Base-by-base conservation (phyloP, 2,888 invertebrate species). In the Ophion ellenae region DNA sequence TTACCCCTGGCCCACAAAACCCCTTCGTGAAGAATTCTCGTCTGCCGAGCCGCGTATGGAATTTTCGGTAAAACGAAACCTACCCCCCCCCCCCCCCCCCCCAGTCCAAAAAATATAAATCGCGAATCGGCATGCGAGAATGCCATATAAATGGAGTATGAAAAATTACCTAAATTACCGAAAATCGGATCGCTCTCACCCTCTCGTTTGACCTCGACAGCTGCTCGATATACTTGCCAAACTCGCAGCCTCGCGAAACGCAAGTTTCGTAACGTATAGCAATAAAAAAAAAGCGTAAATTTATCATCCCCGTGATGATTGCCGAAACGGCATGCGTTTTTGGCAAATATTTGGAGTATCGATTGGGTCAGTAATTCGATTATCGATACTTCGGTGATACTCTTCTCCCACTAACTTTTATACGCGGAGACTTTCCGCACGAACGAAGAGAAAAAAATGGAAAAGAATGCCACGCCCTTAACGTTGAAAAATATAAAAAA, bases 331-430 rank as follows among this genome's bases (percentile, higher is more conserved):
- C 14, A 17, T 53, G 5, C 14, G 53, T 17, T 53, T 5, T 53
- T 53, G 53, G 53, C 5, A 4, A 53, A 14, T 53, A 14, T 53
- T 17, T 53, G 17, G 17, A 53, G 53, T 17, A 17, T 53, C 53
- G 53, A 53, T 53, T 17, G 53, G 11, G 5, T 14, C 79, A 47
- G n/a, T 20, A 36, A 78, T 71, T 77, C 79, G 69, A 53, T 28
- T 10, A 32, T 40, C n/a, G 36, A 59, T 70, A 70, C 79, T 75
- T 53, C 17, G 53, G 17, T 5, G 53, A 53, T 53, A 17, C 17
- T 53, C 53, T 53, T 53, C 11, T 53, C 53, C 3, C 1, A 40
- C 53, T 53, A 14, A 17, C 53, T 53, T 53, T 53, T 14, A 17
- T 17, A 53, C 5, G 14, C 53, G 53, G 53, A 14, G 53, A 14